phyloP scores from a whole-genome alignment of 2,113 vertebrate genomes.

The Hystrix cristata region DNA sequence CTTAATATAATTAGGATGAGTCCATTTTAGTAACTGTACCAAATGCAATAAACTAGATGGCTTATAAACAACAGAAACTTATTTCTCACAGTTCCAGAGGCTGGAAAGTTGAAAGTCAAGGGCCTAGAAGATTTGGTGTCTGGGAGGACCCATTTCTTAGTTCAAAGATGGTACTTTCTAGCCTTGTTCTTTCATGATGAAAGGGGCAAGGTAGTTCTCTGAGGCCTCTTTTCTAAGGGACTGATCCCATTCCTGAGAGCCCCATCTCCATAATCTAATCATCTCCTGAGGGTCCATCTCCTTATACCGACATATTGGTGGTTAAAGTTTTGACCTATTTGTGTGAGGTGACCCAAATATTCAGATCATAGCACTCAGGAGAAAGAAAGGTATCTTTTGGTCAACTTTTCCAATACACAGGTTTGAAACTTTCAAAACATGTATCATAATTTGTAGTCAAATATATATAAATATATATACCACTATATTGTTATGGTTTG shows the following conservation, averaged over 20 bases:
- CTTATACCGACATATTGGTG: not conserved
- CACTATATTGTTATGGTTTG: too few species aligned
- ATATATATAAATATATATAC: not conserved
- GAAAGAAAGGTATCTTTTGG: not conserved
- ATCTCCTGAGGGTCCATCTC: not conserved
- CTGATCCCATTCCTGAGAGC: not conserved
- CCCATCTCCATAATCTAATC: not conserved
- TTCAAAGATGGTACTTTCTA: not conserved
- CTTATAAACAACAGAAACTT: not conserved
- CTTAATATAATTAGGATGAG: not conserved
- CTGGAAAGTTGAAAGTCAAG: not conserved
- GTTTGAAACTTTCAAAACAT: not conserved
- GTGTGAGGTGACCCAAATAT: not conserved
- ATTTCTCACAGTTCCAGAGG: not conserved
- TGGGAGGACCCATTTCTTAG: not conserved
- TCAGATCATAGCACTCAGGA: not conserved
- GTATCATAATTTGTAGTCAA: not conserved
- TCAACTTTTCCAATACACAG: not conserved
- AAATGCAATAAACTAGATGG: not conserved
- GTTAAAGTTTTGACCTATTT: not conserved
- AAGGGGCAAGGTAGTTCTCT: not conserved
- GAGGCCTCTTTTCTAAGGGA: not conserved
- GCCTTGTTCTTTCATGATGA: not conserved
- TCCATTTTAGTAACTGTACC: not conserved
- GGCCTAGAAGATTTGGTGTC: not conserved